Evolutionary conservation across 2,797 vertebrate species (phyloP).

Genomic region (Serranus cabrilla): DNA sequence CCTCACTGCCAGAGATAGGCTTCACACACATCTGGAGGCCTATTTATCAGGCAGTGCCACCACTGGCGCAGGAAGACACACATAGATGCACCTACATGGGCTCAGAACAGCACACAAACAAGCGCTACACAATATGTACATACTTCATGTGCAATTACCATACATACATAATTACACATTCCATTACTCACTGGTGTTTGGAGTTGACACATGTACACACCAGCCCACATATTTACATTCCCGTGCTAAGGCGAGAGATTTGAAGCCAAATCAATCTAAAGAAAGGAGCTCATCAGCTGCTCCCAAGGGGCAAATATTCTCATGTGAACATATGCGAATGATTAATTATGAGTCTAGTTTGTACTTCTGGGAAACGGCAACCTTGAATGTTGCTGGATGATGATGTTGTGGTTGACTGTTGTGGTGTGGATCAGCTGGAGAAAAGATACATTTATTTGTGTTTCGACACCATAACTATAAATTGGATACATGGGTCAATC

Average conservation of each 20-base stretch:
- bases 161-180: slow-evolving; percentile 4
- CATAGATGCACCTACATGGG: slow-evolving; percentile 24
- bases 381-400: background rate
- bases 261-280: background rate
- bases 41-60: slow-evolving; percentile 70
- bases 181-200: slow-evolving; percentile 7
- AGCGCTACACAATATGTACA: slow-evolving; percentile 7
- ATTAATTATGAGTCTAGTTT: background rate
- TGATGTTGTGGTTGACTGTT: background rate
- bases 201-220: background rate
- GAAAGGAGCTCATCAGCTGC: background rate
- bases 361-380: background rate
- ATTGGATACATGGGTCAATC: background rate
- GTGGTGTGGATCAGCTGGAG: background rate
- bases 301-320: background rate
- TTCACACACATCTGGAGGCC: slow-evolving; percentile 77
- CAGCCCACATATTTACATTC: background rate
- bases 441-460: background rate
- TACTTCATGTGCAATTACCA: slow-evolving; percentile 6
- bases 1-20: slow-evolving; percentile 78
- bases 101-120: slow-evolving; percentile 48
- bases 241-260: background rate
- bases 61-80: slow-evolving; percentile 36
- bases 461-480: background rate
- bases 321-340: background rate